phyloP scores from a whole-genome alignment of 2,888 invertebrate species.

The Standfussiana lucernea region DNA sequence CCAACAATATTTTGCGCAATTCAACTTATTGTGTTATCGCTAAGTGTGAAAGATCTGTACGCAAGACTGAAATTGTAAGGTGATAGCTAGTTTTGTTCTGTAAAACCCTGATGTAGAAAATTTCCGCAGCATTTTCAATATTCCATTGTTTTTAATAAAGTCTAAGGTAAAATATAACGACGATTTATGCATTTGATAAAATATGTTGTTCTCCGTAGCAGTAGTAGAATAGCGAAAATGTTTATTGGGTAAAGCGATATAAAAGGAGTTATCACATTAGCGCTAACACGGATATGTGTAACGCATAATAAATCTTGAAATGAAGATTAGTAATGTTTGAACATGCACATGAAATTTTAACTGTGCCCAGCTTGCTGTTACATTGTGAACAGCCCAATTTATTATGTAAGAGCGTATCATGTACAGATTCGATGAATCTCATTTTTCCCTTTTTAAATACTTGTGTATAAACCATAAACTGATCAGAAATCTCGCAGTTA shows the following conservation, averaged over 20 bases:
- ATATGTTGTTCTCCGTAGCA: conserved; percentile 58
- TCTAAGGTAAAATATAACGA: conserved; percentile 53
- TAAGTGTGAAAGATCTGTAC: conserved; percentile 69
- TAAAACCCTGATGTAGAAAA: conserved; percentile 59
- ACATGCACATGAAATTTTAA: conserved; percentile 17
- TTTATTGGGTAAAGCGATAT: conserved; percentile 39
- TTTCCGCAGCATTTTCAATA: conserved; percentile 56
- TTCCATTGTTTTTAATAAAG: conserved; percentile 56
- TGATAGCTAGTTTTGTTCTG: conserved; percentile 66
- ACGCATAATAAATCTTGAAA: conserved; percentile 23
- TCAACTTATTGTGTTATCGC: conserved; percentile 58
- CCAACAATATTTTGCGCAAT: conserved; percentile 59
- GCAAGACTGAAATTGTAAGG: conserved; percentile 71
- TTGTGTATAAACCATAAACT: conserved; percentile 23
- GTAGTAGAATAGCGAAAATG: conserved; percentile 56
- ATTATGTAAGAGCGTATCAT: conserved; percentile 53
- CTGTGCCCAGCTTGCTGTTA: conserved; percentile 23
- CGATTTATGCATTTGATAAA: conserved; percentile 53
- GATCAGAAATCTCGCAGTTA: conserved; percentile 21
- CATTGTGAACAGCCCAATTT: conserved; percentile 36
- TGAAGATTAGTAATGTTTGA: conserved; percentile 21
- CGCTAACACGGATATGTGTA: conserved; percentile 36
- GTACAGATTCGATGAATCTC: conserved; percentile 65
- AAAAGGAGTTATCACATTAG: conserved; percentile 27
- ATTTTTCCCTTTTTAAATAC: conserved; percentile 41